Percentiles rank a stretch among this genome's conserved stretches.
phyloP scores from a whole-genome alignment of 2,113 vertebrate species.

The Shinisaurus crocodilurus region DNA sequence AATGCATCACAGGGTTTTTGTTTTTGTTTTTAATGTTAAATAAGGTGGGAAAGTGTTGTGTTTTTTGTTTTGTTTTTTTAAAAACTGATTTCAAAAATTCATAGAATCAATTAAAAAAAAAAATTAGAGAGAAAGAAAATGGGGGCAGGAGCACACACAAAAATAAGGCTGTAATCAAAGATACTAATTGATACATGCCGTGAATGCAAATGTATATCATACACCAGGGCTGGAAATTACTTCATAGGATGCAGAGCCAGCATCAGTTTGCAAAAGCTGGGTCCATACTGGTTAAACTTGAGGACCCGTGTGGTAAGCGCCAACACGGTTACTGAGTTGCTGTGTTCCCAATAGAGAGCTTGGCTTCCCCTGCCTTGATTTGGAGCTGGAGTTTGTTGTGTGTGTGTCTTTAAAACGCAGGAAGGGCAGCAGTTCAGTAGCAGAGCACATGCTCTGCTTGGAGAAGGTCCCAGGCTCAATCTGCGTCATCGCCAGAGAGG shows the following conservation, averaged over 20 bases:
- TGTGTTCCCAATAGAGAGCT: background rate
- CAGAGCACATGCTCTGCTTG: no score
- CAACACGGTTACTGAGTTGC: background rate
- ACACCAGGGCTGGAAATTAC: constrained; percentile 62
- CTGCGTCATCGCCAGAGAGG: background rate
- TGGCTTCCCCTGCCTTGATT: no score
- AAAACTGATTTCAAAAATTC: constrained; percentile 30
- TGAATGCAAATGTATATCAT: constrained; percentile 58
- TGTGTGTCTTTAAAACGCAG: background rate
- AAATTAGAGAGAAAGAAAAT: background rate
- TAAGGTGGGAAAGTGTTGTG: constrained; percentile 26
- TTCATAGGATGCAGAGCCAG: constrained; percentile 61
- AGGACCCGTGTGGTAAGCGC: background rate
- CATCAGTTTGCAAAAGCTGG: constrained; percentile 51
- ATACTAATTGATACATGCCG: constrained; percentile 49
- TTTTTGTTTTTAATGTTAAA: background rate
- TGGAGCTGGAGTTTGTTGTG: background rate
- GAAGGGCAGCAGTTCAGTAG: no score
- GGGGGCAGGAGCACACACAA: background rate
- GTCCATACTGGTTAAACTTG: background rate
- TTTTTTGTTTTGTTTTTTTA: constrained; percentile 15
- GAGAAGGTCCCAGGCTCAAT: background rate
- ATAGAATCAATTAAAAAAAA: background rate
- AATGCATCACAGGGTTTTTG: background rate
- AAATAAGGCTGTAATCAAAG: background rate